Percentiles rank a stretch among this genome's conserved stretches.
These are phyloP conservation scores for Pseudomyrmex gracilis DNA, from an alignment of 1,140 invertebrate genomes.

Conservation along the genomic window DNA sequence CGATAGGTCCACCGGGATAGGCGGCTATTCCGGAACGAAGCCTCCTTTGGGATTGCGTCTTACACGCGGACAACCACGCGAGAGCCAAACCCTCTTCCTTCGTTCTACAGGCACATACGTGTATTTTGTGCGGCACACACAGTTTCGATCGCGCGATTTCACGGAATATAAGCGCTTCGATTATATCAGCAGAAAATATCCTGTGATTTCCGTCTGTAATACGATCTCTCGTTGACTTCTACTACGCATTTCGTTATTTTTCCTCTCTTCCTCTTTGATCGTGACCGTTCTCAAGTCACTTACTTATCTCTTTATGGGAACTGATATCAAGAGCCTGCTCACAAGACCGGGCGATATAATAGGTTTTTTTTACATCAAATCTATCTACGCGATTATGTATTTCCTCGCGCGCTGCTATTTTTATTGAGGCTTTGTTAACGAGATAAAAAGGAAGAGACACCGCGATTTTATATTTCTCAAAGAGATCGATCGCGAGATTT, in stretches of 20 bases:
- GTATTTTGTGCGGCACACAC: not conserved
- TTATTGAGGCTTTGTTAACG: not conserved
- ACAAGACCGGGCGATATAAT: not conserved
- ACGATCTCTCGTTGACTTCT: not conserved
- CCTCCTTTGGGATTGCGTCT: conserved; percentile 65
- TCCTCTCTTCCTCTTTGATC: not conserved
- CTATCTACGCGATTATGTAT: not conserved
- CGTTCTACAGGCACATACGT: conserved; percentile 4
- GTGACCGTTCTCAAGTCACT: not conserved
- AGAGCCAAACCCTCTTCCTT: not conserved
- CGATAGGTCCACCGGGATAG: conserved; percentile 76
- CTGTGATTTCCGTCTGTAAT: conserved; percentile 12
- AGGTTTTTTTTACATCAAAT: conserved; percentile 38
- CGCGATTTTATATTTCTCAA: not conserved
- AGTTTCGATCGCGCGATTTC: conserved; percentile 18
- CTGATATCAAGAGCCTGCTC: conserved; percentile 13
- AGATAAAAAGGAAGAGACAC: not conserved
- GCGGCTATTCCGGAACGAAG: conserved; percentile 48
- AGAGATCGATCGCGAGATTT: too few relatives aligned
- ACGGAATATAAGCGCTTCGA: conserved; percentile 1
- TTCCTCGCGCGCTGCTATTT: conserved; percentile 3
- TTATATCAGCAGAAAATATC: conserved; percentile 33
- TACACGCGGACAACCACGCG: conserved; percentile 23
- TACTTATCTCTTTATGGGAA: conserved; percentile 5
- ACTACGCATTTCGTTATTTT: conserved; percentile 36